Base-by-base conservation (phyloP, 2,797 vertebrate genomes). In the Tapera naevia region DNA sequence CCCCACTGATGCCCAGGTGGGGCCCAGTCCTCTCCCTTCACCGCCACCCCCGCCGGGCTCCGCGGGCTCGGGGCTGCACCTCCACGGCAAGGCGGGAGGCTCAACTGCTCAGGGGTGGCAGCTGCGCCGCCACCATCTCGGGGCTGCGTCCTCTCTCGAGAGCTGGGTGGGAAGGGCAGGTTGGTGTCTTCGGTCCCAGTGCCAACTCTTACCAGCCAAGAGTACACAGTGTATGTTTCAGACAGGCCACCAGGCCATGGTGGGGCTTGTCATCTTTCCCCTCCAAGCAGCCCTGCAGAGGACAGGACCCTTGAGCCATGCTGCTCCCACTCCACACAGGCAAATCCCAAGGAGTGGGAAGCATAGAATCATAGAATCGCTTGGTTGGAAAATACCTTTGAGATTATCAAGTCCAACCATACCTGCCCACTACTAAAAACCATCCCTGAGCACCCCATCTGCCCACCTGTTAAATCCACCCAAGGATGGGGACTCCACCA, bases 51-150 rank as follows among this genome's bases (percentile, higher is more conserved):
- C 3, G 1, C 17, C 1, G 2, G 39, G 0, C 39, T 2, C 10
- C 3, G 0, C 22, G 17, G 30, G 7, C n/a, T 32, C 2, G 2
- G 13, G 6, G 30, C 32, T 12, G 53, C n/a, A 24, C n/a, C 25
- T n/a, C 39, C 66, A 1, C 60, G 24, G 33, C 1, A 0, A 2
- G 5, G 25, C 5, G 9, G 45, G 19, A 27, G 8, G 18, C 4
- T 5, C 13, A 6, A 6, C 11, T 2, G 27, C 27, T 7, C 14
- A 2, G 35, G 39, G 5, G 24, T 0, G 0, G 19, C 50, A 11
- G 23, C 64, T 19, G 8, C 21, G 4, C 3, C 0, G 0, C 74
- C 1, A 0, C 82, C 56, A 30, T 32, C 8, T 37, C 1, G 1
- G 11, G 33, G 23, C 39, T 37, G 25, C 24, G 5, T 12, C 15